Conservation (phyloP, 2,888 invertebrate genomes). For the Ganaspis brasiliensis region DNA sequence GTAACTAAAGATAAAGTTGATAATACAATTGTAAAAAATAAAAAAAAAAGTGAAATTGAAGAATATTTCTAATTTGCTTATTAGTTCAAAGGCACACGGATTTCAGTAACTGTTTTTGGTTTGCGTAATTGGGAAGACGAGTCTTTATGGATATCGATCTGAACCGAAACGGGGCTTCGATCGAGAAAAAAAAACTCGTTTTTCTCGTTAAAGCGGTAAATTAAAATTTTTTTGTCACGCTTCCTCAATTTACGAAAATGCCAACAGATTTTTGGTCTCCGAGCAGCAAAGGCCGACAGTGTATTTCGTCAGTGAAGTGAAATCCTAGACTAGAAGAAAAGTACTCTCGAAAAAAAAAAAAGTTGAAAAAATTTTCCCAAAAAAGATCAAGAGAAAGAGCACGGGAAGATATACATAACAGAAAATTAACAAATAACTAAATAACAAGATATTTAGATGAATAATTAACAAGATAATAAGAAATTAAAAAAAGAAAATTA, state of each 20-base stretch:
- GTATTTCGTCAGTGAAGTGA: conserved; percentile 36
- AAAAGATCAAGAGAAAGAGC: background rate
- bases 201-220: conserved; percentile 50
- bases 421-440: too few species aligned
- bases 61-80: conserved; percentile 23
- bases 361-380: background rate
- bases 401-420: background rate
- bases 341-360: conserved; percentile 4
- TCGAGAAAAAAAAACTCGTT: conserved; percentile 50
- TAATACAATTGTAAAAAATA: background rate
- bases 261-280: conserved; percentile 33
- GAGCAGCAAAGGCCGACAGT: conserved; percentile 26
- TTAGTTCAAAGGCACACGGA: conserved; percentile 47
- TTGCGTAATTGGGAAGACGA: conserved; percentile 69
- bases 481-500: too few species aligned
- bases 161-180: conserved; percentile 45
- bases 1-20: too few species aligned
- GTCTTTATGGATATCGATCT: conserved; percentile 61
- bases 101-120: conserved; percentile 51
- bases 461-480: too few species aligned
- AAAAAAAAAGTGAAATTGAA: background rate
- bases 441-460: too few species aligned
- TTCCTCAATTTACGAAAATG: conserved; percentile 37
- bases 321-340: conserved; percentile 27
- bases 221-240: conserved; percentile 40